Conservation (phyloP, 2,888 invertebrate genomes). For the Diarsia rubi region DNA sequence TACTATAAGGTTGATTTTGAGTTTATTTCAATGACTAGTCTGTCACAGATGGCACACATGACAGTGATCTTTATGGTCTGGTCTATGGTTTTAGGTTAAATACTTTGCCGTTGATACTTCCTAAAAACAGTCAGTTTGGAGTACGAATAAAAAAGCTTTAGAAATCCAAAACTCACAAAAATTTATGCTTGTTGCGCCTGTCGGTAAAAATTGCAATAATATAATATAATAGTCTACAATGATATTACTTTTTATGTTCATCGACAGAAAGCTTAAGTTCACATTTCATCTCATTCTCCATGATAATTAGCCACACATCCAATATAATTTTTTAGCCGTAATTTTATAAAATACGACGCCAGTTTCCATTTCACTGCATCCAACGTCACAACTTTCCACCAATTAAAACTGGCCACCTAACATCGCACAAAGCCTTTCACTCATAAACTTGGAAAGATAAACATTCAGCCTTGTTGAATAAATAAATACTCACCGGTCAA, state of each 20-base stretch:
- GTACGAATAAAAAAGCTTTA: neutral
- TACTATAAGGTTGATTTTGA: no score
- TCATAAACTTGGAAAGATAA: constrained; percentile 32
- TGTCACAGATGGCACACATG: no score
- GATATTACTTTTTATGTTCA: neutral
- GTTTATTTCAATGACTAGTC: no score
- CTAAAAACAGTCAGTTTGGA: neutral
- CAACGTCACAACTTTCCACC: constrained; percentile 11
- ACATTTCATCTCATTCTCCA: neutral
- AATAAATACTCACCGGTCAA: constrained; percentile 47
- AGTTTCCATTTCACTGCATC: no score
- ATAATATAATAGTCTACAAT: no score
- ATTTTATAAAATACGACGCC: no score
- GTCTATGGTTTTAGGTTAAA: no score
- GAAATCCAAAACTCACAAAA: no score
- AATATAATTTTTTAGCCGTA: neutral
- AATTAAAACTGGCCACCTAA: constrained; percentile 32
- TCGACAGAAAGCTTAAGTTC: neutral
- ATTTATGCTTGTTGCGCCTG: no score
- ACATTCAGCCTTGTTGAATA: constrained; percentile 44
- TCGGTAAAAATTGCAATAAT: no score
- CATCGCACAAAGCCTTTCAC: constrained; percentile 18
- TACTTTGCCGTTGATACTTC: neutral
- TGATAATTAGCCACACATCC: neutral
- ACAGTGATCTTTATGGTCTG: no score